These are phyloP conservation scores for Cistogaster globosa DNA, from an alignment of 2,888 invertebrate species.

Conservation along the genomic window DNA sequence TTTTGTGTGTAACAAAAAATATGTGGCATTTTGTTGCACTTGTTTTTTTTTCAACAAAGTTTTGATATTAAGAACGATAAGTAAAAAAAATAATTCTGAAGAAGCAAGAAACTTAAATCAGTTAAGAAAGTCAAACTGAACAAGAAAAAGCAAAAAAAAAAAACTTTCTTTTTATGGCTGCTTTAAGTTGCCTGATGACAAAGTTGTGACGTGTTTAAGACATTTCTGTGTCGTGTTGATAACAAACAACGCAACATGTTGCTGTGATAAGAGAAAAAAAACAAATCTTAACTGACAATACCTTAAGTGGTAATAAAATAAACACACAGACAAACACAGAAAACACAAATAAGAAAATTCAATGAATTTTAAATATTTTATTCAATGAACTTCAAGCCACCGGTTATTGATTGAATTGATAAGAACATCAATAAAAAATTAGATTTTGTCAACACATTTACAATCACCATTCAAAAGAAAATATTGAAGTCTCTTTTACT, in stretches of 20 bases:
- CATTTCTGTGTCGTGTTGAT: conserved; percentile 41
- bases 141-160: background rate
- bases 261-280: background rate
- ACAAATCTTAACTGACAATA: background rate
- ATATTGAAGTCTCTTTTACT: too few relatives aligned
- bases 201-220: conserved; percentile 56
- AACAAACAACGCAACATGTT: conserved; percentile 30
- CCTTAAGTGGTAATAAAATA: conserved; percentile 45
- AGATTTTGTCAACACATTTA: too few relatives aligned
- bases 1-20: background rate
- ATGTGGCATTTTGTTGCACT: conserved; percentile 46
- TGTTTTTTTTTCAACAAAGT: conserved; percentile 32
- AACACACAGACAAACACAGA: background rate
- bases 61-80: conserved; percentile 49
- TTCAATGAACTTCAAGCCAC: conserved; percentile 27
- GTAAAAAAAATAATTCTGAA: conserved; percentile 36
- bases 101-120: conserved; percentile 29
- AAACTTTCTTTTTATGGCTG: conserved; percentile 54
- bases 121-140: conserved; percentile 39
- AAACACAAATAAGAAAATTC: background rate
- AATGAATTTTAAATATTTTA: conserved; percentile 49
- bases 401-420: background rate
- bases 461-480: too few relatives aligned
- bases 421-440: too few relatives aligned
- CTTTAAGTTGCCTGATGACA: conserved; percentile 28